Conservation (phyloP, 2,797 vertebrate species). For the Spatula versicolor region DNA sequence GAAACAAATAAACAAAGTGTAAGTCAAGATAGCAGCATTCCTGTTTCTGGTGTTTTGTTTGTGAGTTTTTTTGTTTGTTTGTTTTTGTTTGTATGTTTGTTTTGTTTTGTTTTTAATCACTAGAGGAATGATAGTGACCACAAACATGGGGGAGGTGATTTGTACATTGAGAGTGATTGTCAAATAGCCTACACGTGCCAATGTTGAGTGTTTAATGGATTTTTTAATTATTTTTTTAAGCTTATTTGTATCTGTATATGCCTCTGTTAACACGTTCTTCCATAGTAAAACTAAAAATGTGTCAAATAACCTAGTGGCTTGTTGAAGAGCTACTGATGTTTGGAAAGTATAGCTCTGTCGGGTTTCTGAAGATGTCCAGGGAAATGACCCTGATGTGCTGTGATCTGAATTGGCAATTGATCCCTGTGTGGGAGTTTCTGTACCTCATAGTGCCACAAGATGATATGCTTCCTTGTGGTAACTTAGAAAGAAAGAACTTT, state of each 20-base stretch:
- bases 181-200: background rate
- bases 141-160: background rate
- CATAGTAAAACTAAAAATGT: background rate
- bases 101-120: background rate
- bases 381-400: background rate
- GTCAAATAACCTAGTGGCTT: background rate
- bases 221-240: background rate
- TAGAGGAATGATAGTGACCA: background rate
- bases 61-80: no score
- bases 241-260: background rate
- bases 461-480: background rate
- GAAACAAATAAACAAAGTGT: background rate
- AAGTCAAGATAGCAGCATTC: background rate
- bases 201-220: background rate
- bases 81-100: background rate
- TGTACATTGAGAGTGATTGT: background rate
- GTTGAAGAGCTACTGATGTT: background rate
- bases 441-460: background rate
- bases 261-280: background rate
- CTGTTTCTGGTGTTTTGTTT: background rate
- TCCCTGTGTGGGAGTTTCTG: rapidly evolving
- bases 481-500: background rate
- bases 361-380: background rate
- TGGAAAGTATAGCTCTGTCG: background rate
- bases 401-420: background rate